These are phyloP conservation scores for Cardinalis cardinalis DNA, from an alignment of 2,113 vertebrate species.

Conservation along the genomic window DNA sequence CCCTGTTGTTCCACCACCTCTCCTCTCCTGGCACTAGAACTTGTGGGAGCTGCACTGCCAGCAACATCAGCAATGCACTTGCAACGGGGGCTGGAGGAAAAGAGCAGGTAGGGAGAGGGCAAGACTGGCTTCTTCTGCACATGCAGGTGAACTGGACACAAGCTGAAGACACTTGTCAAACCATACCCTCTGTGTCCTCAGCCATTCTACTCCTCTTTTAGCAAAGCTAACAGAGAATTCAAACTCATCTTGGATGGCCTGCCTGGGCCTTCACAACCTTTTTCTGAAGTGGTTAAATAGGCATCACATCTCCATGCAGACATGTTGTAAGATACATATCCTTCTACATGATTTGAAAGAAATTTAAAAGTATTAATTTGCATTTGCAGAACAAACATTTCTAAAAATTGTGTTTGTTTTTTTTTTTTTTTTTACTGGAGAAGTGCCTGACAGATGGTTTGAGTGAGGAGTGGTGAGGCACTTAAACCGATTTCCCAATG, in stretches of 20 bases:
- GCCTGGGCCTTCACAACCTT: not conserved
- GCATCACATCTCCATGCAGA: not conserved
- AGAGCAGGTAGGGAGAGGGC: not conserved
- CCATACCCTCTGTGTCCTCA: not conserved
- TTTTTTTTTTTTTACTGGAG: slow-evolving; percentile 26
- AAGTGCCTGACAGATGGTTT: slow-evolving; percentile 70
- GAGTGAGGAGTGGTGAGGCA: slow-evolving; percentile 53
- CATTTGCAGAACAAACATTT: slow-evolving; percentile 63
- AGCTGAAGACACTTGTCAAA: not conserved
- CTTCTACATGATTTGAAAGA: not conserved
- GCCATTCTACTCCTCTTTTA: not conserved
- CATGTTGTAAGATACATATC: not conserved
- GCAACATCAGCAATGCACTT: not conserved
- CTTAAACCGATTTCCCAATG: slow-evolving; percentile 59
- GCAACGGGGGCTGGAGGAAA: not conserved
- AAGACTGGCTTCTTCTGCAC: not conserved
- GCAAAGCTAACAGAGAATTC: not conserved
- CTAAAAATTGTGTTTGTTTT: slow-evolving; percentile 44
- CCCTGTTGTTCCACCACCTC: not conserved
- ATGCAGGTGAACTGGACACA: not conserved
- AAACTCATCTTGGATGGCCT: not conserved
- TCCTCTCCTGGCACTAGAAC: not conserved
- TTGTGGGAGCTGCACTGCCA: not conserved
- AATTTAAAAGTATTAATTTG: slow-evolving; percentile 33
- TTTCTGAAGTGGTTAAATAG: slow-evolving; percentile 6